Percentiles rank a stretch among this genome's conserved stretches.
Conservation (phyloP, 64 coral and sea anemone genomes). For the Actinia tenebrosa region DNA sequence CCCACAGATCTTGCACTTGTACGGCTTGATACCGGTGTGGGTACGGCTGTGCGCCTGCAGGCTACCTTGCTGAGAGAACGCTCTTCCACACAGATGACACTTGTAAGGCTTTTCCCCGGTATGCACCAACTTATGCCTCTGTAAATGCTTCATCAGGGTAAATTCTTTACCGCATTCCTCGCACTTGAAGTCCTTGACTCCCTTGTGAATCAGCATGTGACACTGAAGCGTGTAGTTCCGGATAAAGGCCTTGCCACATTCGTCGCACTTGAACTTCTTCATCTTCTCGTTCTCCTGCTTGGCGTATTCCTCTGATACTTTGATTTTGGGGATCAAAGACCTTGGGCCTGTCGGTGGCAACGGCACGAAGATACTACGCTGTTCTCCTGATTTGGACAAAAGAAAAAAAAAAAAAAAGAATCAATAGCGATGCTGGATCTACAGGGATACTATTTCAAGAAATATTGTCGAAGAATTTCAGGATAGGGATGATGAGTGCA, state of each 20-base stretch:
- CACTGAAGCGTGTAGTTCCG: slow-evolving; percentile 89
- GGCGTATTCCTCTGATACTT: slow-evolving; percentile 89
- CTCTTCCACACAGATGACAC: slow-evolving; percentile 88
- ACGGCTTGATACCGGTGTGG: slow-evolving; percentile 91
- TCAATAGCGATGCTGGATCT: too few species aligned
- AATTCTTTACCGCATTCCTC: slow-evolving; percentile 82
- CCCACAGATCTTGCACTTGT: slow-evolving; percentile 88
- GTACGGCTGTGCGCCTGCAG: slow-evolving; percentile 93
- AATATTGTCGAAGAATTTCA: too few species aligned
- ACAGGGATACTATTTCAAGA: too few species aligned
- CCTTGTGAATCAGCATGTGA: slow-evolving; percentile 88
- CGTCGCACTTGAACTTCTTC: slow-evolving; percentile 96
- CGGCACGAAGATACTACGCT: slow-evolving; percentile 93
- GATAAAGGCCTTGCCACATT: slow-evolving; percentile 86
- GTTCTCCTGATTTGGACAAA: slow-evolving; percentile 37
- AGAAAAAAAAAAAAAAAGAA: not conserved
- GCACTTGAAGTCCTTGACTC: slow-evolving; percentile 86
- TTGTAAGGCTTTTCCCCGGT: slow-evolving; percentile 98
- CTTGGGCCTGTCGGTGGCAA: slow-evolving; percentile 42
- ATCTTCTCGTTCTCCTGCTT: slow-evolving; percentile 91
- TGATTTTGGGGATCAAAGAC: slow-evolving; percentile 72
- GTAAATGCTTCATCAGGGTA: slow-evolving; percentile 71
- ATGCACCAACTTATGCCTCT: slow-evolving; percentile 79
- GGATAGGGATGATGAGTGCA: too few species aligned
- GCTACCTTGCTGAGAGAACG: slow-evolving; percentile 95